These are phyloP conservation scores for Leuciscus idus DNA, from an alignment of 2,113 vertebrate genomes.

Conservation along the genomic window DNA sequence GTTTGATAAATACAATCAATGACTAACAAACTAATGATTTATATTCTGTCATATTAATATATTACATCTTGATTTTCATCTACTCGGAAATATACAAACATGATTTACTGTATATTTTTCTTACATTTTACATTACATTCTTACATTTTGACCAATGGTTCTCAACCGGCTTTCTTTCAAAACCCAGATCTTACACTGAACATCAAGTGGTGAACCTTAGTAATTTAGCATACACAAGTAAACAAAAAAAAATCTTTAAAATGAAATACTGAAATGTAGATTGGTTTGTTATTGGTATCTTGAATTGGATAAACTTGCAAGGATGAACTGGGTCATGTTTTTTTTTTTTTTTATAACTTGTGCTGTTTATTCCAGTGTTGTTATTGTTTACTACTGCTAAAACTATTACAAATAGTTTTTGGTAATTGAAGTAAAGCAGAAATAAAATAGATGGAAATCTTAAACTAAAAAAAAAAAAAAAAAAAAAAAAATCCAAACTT, in stretches of 20 bases:
- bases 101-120: background rate
- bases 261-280: background rate
- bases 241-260: background rate
- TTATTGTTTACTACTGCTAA: background rate
- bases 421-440: background rate
- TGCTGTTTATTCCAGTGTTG: background rate
- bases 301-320: background rate
- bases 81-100: background rate
- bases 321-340: background rate
- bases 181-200: background rate
- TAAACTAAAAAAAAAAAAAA: background rate
- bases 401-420: background rate
- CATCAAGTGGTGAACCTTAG: background rate
- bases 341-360: background rate
- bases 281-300: background rate
- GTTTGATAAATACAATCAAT: background rate
- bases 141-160: background rate
- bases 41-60: background rate
- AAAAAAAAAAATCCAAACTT: no score
- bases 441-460: background rate
- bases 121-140: background rate
- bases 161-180: background rate
- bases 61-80: background rate
- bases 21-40: constrained; percentile 4
- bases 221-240: background rate